Base-by-base conservation (phyloP, 2,888 invertebrate species). In the Trachelus tabidus region DNA sequence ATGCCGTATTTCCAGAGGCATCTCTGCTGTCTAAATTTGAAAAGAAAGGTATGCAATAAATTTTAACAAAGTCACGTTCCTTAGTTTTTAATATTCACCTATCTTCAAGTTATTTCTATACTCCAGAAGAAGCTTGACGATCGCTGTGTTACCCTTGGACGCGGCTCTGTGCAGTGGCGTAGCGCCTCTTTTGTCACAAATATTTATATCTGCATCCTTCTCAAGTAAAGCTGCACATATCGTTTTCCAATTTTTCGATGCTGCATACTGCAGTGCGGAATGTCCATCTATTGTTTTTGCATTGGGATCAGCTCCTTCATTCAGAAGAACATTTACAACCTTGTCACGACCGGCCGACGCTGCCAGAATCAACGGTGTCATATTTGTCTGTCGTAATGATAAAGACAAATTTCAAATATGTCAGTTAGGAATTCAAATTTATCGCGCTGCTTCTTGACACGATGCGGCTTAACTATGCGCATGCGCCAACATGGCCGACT, bases 221-320 rank as follows among this genome's bases (percentile, higher is more conserved):
- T 94, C 93, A 71, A 97, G 87, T 75, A 97, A 90, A 77, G 94
- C 89, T 82, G 94, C 93, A 75, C 95, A 94, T 82, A 97, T 94
- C 91, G 95, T 94, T 84, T 93, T 92, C 93, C 95, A 95, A 79
- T 96, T 96, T 92, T 97, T 97, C 0, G 97, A 97, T 80, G 96
- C 95, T 71, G 97, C 96, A 93, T 97, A 97, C 88, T 97, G 97
- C 76, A 98, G 91, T 12, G 97, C 93, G 68, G 96, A 95, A 91
- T 97, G 97, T 0, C 96, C 96, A 79, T 95, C 94, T 80, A 90
- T 92, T 77, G 95, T 96, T 86, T 94, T 94, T 75, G 95, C 94
- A 92, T 97, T 95, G 0, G 97, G 93, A 90, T 96, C 92, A 23
- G 96, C 96, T 69, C 95, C 95, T 88, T 94, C 94, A 30, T 93